Evolutionary conservation across 30 jellyfish, hydroid and myxozoan genomes (phyloP).

Genomic region (Turritopsis rubra): DNA sequence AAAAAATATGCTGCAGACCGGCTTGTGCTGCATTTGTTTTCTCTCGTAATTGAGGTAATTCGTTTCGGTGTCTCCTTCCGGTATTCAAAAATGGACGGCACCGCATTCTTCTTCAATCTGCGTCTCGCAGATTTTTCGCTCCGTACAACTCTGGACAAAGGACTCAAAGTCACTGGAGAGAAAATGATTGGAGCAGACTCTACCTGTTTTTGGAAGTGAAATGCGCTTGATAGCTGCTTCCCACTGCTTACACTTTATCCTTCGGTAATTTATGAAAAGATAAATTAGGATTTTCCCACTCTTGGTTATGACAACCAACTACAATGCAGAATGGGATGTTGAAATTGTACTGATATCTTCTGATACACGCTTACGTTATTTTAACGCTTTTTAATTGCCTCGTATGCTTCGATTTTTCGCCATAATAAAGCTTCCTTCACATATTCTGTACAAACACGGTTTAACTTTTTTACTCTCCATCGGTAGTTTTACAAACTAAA

Average conservation of each 20-base stretch:
- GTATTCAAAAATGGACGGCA: background rate
- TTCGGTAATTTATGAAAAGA: conserved; percentile 1
- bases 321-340: background rate
- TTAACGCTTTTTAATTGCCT: conserved; percentile 1
- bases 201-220: background rate
- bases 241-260: background rate
- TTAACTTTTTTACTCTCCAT: background rate
- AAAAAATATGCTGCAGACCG: background rate
- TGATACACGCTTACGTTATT: background rate
- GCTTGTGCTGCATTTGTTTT: background rate
- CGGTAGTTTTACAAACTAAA: background rate
- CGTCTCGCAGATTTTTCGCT: conserved; percentile 12
- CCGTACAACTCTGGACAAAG: too few species aligned
- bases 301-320: conserved; percentile 8
- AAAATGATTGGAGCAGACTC: conserved; percentile 9
- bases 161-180: background rate
- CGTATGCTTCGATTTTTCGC: background rate
- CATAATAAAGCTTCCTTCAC: background rate
- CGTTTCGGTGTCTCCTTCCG: background rate
- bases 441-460: background rate
- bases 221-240: conserved; percentile 9
- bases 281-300: background rate
- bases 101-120: conserved; percentile 2
- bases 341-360: background rate
- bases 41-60: background rate